Percentiles rank a stretch among this genome's conserved stretches.
These are phyloP conservation scores for Enteromius treurensis DNA, from an alignment of 2,797 vertebrate genomes.

Conservation along the genomic window DNA sequence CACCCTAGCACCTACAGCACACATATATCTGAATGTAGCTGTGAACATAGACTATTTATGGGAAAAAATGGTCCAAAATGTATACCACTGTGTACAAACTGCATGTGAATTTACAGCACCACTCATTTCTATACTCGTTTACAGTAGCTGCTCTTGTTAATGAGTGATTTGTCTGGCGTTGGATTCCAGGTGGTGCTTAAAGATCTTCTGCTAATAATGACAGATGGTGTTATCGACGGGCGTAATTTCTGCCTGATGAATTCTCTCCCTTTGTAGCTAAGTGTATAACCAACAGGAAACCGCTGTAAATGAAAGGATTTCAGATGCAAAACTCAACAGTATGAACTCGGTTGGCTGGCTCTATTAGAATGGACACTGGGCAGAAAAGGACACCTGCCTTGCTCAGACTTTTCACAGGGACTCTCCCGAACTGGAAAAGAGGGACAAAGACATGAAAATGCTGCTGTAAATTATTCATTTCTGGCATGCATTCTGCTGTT, in stretches of 20 bases:
- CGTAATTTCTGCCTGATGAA: slow-evolving; percentile 42
- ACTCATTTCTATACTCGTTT: slow-evolving; percentile 65
- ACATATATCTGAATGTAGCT: slow-evolving; percentile 74
- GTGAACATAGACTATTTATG: slow-evolving; percentile 75
- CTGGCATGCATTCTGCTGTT: slow-evolving; percentile 89
- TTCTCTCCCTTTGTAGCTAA: slow-evolving; percentile 50
- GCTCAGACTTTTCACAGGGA: slow-evolving; percentile 20
- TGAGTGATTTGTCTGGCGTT: slow-evolving; percentile 43
- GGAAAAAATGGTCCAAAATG: slow-evolving; percentile 69
- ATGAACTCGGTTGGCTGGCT: slow-evolving; percentile 26
- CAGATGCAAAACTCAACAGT: slow-evolving; percentile 67
- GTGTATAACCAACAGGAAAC: slow-evolving; percentile 36
- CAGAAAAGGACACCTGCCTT: slow-evolving; percentile 48
- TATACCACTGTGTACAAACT: slow-evolving; percentile 75
- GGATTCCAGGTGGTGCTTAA: slow-evolving; percentile 36
- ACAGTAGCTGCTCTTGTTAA: slow-evolving; percentile 53
- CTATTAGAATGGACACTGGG: slow-evolving; percentile 23
- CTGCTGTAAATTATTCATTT: slow-evolving; percentile 90
- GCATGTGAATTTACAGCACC: slow-evolving; percentile 89
- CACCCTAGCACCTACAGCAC: slow-evolving; percentile 17
- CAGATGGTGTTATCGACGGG: slow-evolving; percentile 54
- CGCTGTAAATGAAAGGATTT: slow-evolving; percentile 56
- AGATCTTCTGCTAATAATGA: slow-evolving; percentile 44
- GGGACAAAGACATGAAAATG: slow-evolving; percentile 69
- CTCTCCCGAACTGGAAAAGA: slow-evolving; percentile 70